Evolutionary conservation across 2,113 vertebrate species (phyloP), one percentile per base, ranked within the genome.

Genomic region (Carassius auratus): DNA sequence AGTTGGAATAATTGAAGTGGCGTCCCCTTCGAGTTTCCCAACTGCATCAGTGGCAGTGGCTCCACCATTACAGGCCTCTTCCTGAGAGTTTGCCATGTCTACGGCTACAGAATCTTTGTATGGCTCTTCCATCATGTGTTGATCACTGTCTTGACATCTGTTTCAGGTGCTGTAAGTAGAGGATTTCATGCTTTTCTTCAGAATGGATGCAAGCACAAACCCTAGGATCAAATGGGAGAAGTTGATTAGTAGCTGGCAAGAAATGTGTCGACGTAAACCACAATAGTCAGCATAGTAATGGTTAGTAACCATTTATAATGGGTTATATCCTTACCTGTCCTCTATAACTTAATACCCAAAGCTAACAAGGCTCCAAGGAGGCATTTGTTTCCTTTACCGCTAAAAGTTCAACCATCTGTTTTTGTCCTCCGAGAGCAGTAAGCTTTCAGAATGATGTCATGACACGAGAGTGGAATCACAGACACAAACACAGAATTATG

Each of bases 21-120:
- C 94, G 14, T 96, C 95, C 0, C 94, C 96, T 86, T 98, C 96
- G 87, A 96, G 92, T 92, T 97, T 98, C 76, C 95, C 93, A 87
- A 93, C 90, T 75, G 92, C 45, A 21, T 92, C 91, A 68, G 85
- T 88, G 80, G 75, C 88, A 50, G 73, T 87, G 6, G 30, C 87
- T 69, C 89, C 90, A 9, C 85, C 5, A 84, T 84, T 81, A 89
- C 89, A 85, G 77, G 66, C 81, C n/a, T 97, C 93, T 0, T 93
- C 88, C 0, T 96, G 96, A 36, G 96, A 90, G 87, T 90, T 95
- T 7, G 94, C 94, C 91, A 94, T 89, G 5, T 96, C 95, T 91
- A 93, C 91, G 74, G 96, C 89, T 86, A 94, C 92, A 81, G 96
- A 94, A 45, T 96, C 95, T 85, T 96, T 96, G 76, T 95, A 95